Percentiles rank a stretch among this genome's conserved stretches.
These are phyloP conservation scores for Oenanthe melanoleuca DNA, from an alignment of 2,113 vertebrate species.

Conservation along the genomic window DNA sequence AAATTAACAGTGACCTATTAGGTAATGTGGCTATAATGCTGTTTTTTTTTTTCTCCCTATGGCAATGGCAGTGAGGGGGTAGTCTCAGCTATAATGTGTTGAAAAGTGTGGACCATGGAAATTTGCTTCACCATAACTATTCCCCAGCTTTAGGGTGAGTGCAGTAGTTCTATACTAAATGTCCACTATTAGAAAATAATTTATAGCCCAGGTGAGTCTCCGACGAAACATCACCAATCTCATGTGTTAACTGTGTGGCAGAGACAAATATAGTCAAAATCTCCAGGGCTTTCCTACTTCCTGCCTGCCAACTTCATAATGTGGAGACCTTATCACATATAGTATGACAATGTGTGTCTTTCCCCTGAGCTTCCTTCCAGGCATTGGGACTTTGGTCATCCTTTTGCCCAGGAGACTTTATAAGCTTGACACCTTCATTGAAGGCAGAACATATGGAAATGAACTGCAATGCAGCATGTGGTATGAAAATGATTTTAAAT, in stretches of 20 bases:
- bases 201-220: not conserved
- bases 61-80: not conserved
- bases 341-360: conserved; percentile 34
- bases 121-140: not conserved
- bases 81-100: not conserved
- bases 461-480: conserved; percentile 31
- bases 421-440: conserved; percentile 12
- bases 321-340: conserved; percentile 21
- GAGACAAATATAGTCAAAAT: conserved; percentile 39
- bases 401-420: conserved; percentile 19
- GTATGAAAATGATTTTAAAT: conserved; percentile 56
- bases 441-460: conserved; percentile 59
- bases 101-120: not conserved
- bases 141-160: not conserved
- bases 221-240: not conserved
- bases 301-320: conserved; percentile 44
- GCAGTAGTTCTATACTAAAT: not conserved
- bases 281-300: conserved; percentile 18
- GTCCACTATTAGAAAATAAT: not conserved
- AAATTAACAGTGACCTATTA: not conserved
- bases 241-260: not conserved
- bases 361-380: conserved; percentile 65
- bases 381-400: not conserved
- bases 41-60: not conserved
- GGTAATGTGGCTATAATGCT: not conserved